Evolutionary conservation across 2,888 invertebrate genomes (phyloP), one percentile per base, ranked within the genome.

Genomic region (Tribolium freemani): DNA sequence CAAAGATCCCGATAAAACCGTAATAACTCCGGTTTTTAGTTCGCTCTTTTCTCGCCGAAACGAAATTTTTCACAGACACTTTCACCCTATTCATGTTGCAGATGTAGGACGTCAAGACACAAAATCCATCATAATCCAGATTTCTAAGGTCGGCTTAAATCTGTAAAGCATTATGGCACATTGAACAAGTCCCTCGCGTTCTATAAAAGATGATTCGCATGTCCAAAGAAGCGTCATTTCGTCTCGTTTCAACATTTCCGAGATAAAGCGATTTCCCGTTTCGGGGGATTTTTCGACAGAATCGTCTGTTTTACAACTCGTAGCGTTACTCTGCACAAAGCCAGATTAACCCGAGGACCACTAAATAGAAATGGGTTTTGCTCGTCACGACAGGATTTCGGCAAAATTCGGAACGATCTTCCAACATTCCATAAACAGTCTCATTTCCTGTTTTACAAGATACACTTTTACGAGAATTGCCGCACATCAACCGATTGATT

Each of bases 151-250:
- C 64, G 68, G 61, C 67, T 72, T 72, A 74, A 71, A 71, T 68
- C 75, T 75, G 76, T 73, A 72, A 76, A 75, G 68, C 75, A 75
- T 73, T 76, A 75, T 76, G 72, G 71, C 74, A 75, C 75, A 77
- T 76, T 75, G 75, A 77, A 73, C 74, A 76, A 74, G 74, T 75
- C 71, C 73, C 74, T 70, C 64, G 69, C 69, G 66, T 58, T 69
- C 72, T 71, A 75, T 77, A 77, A 77, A 77, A 77, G 77, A 76
- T 77, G 73, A 77, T 77, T 69, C 74, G 60, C 64, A 58, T 74
- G 76, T 75, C 74, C 74, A 69, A 73, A 71, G 73, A 67, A 69
- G 50, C 60, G 58, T 69, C 69, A 69, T 69, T 69, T 69, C 44
- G 67, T 60, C 69, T 56, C 56, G 56, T 69, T 69, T 54, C 61